These are phyloP conservation scores for Cherax quadricarinatus DNA, from an alignment of 1,140 invertebrate species.

Conservation along the genomic window DNA sequence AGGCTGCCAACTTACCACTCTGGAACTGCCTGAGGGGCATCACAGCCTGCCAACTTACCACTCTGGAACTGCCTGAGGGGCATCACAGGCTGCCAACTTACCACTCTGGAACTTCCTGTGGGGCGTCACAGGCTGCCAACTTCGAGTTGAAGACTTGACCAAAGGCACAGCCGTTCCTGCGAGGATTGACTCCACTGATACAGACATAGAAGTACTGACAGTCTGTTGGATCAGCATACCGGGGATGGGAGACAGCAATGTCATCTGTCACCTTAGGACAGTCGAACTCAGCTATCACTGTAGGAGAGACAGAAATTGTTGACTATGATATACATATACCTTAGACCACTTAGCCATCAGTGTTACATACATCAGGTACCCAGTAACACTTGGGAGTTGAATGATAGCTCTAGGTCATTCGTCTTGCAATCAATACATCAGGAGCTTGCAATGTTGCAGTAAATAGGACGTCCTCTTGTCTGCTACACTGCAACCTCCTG, in stretches of 20 bases:
- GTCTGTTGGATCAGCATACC: constrained; percentile 91
- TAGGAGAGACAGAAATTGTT: neutral
- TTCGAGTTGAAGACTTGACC: constrained; percentile 92
- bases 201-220: constrained; percentile 95
- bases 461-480: no score
- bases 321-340: no score
- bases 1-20: constrained; percentile 90
- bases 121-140: constrained; percentile 87
- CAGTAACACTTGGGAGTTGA: no score
- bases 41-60: constrained; percentile 90
- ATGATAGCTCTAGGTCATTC: no score
- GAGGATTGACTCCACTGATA: constrained; percentile 89
- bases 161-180: constrained; percentile 89
- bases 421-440: no score
- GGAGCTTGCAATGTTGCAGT: no score
- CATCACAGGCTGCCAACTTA: constrained; percentile 87
- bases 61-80: constrained; percentile 90
- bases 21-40: constrained; percentile 89
- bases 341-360: no score
- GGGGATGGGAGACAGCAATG: constrained; percentile 88
- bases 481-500: no score
- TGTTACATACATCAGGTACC: no score
- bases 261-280: constrained; percentile 76
- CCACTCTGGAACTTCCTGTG: constrained; percentile 92
- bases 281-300: constrained; percentile 72